Percentiles rank a stretch among this genome's conserved stretches.
phyloP scores from a whole-genome alignment of 2,797 vertebrate species.

The Enteromius afrohamiltoni region DNA sequence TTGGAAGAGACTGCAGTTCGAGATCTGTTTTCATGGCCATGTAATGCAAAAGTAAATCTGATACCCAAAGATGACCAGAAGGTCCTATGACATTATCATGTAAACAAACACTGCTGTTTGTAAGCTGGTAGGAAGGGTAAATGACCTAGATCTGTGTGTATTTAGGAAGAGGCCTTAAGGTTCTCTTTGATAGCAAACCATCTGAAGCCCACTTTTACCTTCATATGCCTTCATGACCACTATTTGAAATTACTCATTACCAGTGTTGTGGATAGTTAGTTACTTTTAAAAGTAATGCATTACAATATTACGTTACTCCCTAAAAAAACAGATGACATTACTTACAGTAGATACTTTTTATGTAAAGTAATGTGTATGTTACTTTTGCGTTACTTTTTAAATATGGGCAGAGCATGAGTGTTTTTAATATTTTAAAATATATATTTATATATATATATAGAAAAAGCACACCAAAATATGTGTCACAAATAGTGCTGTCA shows the following conservation, averaged over 20 bases:
- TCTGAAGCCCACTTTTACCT: background rate
- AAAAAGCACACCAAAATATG: too few relatives aligned
- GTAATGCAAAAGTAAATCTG: slow-evolving; percentile 14
- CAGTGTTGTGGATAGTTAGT: too few relatives aligned
- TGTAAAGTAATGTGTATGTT: too few relatives aligned
- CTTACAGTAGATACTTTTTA: too few relatives aligned
- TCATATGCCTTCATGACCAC: background rate
- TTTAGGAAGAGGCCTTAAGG: background rate
- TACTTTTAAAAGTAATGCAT: too few relatives aligned
- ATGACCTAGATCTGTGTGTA: slow-evolving; percentile 35
- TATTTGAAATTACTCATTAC: background rate
- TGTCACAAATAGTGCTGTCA: too few relatives aligned
- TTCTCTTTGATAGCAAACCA: background rate
- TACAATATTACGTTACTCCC: too few relatives aligned
- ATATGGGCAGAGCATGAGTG: too few relatives aligned
- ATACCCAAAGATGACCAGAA: slow-evolving; percentile 21
- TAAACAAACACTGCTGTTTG: slow-evolving; percentile 40
- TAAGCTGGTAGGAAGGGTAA: slow-evolving; percentile 19
- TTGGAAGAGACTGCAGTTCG: background rate
- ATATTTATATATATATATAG: too few relatives aligned
- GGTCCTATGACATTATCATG: slow-evolving; percentile 1
- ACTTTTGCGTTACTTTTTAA: too few relatives aligned
- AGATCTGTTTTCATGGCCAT: slow-evolving; percentile 13
- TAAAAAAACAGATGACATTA: too few relatives aligned
- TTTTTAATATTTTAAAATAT: too few relatives aligned